Evolutionary conservation across 2,113 vertebrate genomes (phyloP).

Genomic region (Scalopus aquaticus): DNA sequence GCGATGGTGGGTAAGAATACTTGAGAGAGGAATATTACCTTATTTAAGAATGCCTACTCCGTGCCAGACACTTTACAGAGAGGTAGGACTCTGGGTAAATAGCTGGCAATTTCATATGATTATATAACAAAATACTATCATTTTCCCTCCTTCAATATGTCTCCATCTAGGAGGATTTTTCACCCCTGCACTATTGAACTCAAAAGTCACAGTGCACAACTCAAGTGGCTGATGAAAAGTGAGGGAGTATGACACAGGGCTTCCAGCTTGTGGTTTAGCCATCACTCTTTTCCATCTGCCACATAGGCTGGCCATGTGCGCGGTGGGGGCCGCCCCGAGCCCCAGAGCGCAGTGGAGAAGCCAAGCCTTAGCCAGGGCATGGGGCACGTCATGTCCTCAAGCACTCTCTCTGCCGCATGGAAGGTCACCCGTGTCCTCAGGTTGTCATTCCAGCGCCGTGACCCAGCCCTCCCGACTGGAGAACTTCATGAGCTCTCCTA

Average conservation of each 20-base stretch:
- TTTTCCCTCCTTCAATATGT: background rate
- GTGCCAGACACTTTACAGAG: background rate
- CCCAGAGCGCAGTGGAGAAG: background rate
- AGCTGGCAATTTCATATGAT: background rate
- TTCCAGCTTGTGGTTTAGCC: background rate
- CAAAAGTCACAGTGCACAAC: background rate
- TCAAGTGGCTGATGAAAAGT: background rate
- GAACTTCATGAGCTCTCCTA: background rate
- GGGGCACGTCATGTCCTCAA: background rate
- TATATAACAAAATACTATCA: background rate
- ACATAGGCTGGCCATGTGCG: background rate
- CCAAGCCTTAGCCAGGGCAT: background rate
- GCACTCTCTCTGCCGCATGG: background rate
- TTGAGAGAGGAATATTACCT: background rate
- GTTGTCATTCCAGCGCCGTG: background rate
- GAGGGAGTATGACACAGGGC: constrained; percentile 8
- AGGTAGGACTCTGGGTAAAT: background rate
- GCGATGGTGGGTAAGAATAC: background rate
- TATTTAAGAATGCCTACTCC: background rate
- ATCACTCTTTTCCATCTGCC: constrained; percentile 39
- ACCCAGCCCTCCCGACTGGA: background rate
- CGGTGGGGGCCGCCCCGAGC: background rate
- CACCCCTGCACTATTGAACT: constrained; percentile 25
- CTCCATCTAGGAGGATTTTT: background rate
- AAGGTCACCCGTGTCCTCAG: background rate